Evolutionary conservation across 37 sponge, comb jelly and placozoan genomes (phyloP), one percentile per base, ranked within the genome.

Genomic region (Bolinopsis microptera): DNA sequence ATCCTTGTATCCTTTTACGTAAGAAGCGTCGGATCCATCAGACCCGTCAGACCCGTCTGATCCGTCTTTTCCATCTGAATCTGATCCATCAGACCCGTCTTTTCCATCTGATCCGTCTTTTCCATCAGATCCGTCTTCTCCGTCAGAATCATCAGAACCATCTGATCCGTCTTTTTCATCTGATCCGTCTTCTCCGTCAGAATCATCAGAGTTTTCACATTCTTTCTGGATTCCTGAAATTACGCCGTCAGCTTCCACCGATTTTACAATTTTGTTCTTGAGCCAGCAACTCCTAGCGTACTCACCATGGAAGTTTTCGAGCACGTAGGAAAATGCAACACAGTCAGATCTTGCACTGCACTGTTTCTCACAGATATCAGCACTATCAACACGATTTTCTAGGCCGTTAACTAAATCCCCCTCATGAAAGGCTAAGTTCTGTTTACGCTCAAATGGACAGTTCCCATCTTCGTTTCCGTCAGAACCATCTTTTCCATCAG

Each of bases 1-100:
- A 24, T 80, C 82, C 8, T 80, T 22, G 23, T 80, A 80, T 34
- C 82, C 82, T 35, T 35, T 80, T 30, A 32, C 22, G 82, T 80
- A 80, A 33, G 36, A n/a, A 24, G 31, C 31, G 75, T 28, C 31
- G 13, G 13, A 23, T 23, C 18, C 75, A 72, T 72, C 75, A 72
- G 26, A n/a, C 5, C 18, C 75, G 18, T 72, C 75, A 72, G 26
- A n/a, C 13, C 75, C 75, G 13, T 72, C 75, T 13, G 13, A 22
- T 22, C 68, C 68, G 21, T 67, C 68, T 13, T 67, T 67, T 23
- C 75, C 75, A 72, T 72, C 75, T 23, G 3, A 8, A 72, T 72
- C 75, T 8, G 26, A n/a, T 21, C 68, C 68, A 21, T 67, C 68
- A 21, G 13, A 22, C 13, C 68, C 68, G 21, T 67, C 68, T 13